Conservation (phyloP, 2,113 vertebrate species). For the Mobula hypostoma region DNA sequence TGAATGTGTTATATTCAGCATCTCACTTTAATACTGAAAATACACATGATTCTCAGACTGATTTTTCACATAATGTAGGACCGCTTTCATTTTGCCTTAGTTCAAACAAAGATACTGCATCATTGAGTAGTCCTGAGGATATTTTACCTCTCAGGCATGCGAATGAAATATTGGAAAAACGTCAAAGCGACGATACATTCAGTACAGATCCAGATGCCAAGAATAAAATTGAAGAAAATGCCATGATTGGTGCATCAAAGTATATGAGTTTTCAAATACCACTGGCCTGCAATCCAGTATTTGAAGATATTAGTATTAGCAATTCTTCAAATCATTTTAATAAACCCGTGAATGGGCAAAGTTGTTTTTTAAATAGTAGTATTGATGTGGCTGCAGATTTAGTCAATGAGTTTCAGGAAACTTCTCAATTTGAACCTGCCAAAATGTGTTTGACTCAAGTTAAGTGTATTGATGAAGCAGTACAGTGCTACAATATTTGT, state of each 20-base stretch:
- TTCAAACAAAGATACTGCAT: background rate
- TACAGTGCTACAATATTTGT: constrained; percentile 10
- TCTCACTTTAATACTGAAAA: constrained; percentile 9
- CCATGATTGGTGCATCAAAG: background rate
- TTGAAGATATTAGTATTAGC: background rate
- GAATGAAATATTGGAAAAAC: constrained; percentile 17
- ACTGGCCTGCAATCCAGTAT: background rate
- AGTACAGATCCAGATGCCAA: background rate
- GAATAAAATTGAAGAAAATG: constrained; percentile 1
- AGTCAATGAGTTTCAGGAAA: constrained; percentile 20
- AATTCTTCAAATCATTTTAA: background rate
- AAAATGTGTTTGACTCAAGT: background rate
- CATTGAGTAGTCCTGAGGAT: background rate
- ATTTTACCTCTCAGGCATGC: background rate
- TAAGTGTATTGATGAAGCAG: constrained; percentile 23
- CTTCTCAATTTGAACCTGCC: background rate
- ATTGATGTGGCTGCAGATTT: background rate
- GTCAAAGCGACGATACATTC: background rate
- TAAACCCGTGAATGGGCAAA: background rate
- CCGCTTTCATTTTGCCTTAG: background rate
- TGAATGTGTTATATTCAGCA: background rate
- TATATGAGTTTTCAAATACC: background rate
- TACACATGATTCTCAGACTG: background rate
- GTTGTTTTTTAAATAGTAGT: background rate
- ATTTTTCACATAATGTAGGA: background rate